These are phyloP conservation scores for Columba janthina DNA, from an alignment of 2,113 vertebrate species.

Conservation along the genomic window DNA sequence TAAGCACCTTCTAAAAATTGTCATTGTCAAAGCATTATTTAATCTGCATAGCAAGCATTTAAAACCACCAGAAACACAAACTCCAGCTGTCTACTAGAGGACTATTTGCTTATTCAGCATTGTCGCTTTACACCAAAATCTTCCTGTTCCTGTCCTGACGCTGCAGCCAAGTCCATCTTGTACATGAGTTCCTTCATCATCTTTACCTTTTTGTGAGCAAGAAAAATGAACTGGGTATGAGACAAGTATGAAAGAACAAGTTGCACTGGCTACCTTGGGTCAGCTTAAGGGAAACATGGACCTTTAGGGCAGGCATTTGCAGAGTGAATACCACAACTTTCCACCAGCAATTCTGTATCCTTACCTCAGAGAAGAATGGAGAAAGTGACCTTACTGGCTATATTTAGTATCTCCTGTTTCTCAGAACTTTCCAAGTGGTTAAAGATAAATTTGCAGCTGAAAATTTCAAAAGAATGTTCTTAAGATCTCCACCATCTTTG, in stretches of 20 bases:
- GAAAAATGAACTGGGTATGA: background rate
- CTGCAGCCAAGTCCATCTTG: background rate
- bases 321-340: background rate
- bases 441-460: background rate
- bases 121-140: background rate
- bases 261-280: background rate
- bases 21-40: background rate
- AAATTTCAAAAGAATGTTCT: background rate
- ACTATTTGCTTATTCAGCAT: background rate
- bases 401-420: background rate
- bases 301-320: background rate
- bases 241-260: background rate
- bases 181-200: background rate
- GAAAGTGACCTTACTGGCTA: background rate
- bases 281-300: fast-evolving
- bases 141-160: background rate
- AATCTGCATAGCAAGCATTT: background rate
- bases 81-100: background rate
- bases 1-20: background rate
- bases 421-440: background rate
- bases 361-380: background rate
- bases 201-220: background rate
- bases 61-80: background rate
- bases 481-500: background rate
- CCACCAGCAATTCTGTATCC: background rate